Evolutionary conservation across 2,888 invertebrate genomes (phyloP).

Genomic region (Mallateleia sp.): DNA sequence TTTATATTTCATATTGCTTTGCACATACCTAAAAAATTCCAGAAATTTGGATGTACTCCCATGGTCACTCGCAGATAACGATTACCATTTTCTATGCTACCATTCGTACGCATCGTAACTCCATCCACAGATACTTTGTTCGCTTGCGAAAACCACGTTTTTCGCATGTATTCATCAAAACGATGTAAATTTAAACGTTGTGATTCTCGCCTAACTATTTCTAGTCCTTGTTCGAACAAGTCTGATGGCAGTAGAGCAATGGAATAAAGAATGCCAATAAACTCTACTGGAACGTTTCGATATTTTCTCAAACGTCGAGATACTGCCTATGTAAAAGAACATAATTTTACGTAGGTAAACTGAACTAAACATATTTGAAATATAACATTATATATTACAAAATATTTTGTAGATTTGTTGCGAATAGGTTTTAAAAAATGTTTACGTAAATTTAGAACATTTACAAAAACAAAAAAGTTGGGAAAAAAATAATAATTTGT

Average conservation of each 20-base stretch:
- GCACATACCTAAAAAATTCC: constrained; percentile 48
- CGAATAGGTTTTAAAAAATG: too few species aligned
- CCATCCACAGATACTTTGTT: constrained; percentile 31
- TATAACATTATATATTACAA: too few species aligned
- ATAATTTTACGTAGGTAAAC: too few species aligned
- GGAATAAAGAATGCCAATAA: constrained; percentile 35
- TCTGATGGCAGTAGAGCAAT: constrained; percentile 29
- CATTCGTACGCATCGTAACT: constrained; percentile 37
- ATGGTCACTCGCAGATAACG: not conserved
- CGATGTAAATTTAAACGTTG: not conserved
- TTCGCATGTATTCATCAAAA: not conserved
- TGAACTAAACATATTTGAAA: too few species aligned
- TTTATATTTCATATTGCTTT: too few species aligned
- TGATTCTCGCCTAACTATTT: not conserved
- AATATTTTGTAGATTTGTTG: too few species aligned
- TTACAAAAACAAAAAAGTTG: too few species aligned
- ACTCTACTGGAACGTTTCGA: not conserved
- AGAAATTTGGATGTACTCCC: constrained; percentile 46
- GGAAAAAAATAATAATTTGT: too few species aligned
- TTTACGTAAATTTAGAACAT: too few species aligned
- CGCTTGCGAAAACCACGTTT: constrained; percentile 20
- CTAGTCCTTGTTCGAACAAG: constrained; percentile 6
- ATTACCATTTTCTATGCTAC: constrained; percentile 46
- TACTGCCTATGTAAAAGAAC: not conserved
- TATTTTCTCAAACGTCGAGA: not conserved